Evolutionary conservation across 2,888 invertebrate genomes (phyloP).

Genomic region (Sarcophaga variegata): DNA sequence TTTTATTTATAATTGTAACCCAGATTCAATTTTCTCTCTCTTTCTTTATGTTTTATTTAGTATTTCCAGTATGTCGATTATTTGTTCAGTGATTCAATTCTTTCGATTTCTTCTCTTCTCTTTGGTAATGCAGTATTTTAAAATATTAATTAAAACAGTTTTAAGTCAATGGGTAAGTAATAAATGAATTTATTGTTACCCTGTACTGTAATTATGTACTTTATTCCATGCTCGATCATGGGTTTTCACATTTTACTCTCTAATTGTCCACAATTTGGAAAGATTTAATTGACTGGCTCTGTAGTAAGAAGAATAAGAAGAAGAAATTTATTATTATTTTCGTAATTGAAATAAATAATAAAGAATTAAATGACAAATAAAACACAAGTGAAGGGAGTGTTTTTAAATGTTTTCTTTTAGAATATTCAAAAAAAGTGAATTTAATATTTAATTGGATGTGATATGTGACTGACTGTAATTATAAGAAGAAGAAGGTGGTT

Average conservation of each 20-base stretch:
- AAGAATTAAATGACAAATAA: background rate
- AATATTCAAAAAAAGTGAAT: background rate
- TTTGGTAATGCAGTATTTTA: conserved; percentile 59
- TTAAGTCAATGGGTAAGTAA: conserved; percentile 64
- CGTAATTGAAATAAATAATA: conserved; percentile 13
- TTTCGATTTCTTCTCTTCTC: conserved; percentile 19
- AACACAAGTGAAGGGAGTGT: background rate
- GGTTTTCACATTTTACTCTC: conserved; percentile 17
- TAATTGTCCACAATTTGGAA: conserved; percentile 31
- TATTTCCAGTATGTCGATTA: conserved; percentile 14
- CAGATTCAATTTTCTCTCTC: conserved; percentile 36
- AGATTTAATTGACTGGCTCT: conserved; percentile 47
- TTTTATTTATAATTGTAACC: conserved; percentile 63
- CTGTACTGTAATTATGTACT: conserved; percentile 26
- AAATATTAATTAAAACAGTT: conserved; percentile 63
- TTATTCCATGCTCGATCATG: background rate
- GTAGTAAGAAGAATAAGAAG: background rate
- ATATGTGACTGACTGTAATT: too few species aligned
- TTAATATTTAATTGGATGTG: too few species aligned
- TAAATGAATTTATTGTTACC: conserved; percentile 38
- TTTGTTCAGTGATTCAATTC: conserved; percentile 45
- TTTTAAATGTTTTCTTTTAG: background rate
- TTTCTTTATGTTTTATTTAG: background rate
- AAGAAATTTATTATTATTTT: conserved; percentile 12
- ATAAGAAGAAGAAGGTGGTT: too few species aligned